phyloP scores from a whole-genome alignment of 2,888 invertebrate species.

The Machimus rusticus region DNA sequence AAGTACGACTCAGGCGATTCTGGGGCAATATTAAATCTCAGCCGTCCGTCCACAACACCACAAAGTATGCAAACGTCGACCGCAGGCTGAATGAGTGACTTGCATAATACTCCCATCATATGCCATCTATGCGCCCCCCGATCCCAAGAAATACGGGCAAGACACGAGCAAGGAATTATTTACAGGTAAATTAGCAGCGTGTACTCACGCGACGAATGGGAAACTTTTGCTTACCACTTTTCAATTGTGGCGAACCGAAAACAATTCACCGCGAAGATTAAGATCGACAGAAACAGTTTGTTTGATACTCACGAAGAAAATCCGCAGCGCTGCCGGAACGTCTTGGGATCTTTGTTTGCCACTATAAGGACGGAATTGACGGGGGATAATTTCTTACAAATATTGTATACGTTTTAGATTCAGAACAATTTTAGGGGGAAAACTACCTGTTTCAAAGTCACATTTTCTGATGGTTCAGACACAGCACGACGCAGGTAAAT shows the following conservation, averaged over 20 bases:
- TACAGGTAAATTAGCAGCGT: conserved; percentile 40
- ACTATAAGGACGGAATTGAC: background rate
- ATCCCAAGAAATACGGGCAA: conserved; percentile 8
- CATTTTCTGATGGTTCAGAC: background rate
- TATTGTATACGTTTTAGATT: background rate
- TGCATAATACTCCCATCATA: background rate
- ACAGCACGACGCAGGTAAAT: background rate
- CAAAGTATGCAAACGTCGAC: background rate
- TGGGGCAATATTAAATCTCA: background rate
- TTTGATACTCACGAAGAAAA: background rate
- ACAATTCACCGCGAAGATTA: conserved; percentile 39
- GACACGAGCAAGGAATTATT: conserved; percentile 32
- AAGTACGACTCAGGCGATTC: background rate
- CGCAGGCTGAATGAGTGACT: background rate
- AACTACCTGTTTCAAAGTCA: background rate
- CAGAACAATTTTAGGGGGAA: background rate
- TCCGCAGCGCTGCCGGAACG: background rate
- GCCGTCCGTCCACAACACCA: background rate
- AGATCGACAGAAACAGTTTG: conserved; percentile 6
- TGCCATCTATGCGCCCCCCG: background rate
- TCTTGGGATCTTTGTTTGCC: background rate
- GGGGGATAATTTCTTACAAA: background rate
- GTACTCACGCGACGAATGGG: conserved; percentile 43
- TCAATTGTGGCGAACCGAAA: conserved; percentile 23
- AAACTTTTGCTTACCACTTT: background rate